These are phyloP conservation scores for Hypselothyrea guttata DNA, from an alignment of 2,888 invertebrate species.

Conservation along the genomic window DNA sequence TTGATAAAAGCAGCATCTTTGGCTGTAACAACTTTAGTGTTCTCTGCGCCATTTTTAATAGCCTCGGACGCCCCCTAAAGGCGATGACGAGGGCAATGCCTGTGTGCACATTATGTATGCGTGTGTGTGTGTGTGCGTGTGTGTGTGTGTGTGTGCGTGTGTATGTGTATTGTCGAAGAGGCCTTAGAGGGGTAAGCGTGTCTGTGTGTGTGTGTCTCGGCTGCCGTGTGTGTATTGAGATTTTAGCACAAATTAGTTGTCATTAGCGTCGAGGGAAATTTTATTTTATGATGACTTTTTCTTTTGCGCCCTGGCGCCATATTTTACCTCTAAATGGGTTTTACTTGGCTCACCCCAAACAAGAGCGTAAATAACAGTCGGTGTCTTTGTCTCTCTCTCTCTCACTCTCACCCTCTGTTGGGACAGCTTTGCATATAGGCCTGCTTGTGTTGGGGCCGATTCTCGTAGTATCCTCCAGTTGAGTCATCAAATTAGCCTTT, in stretches of 20 bases:
- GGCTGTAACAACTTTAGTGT: slow-evolving; percentile 70
- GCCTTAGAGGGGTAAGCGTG: too few relatives aligned
- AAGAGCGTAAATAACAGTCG: neutral
- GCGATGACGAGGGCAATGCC: slow-evolving; percentile 53
- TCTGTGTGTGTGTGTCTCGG: slow-evolving; percentile 17
- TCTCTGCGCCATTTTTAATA: slow-evolving; percentile 72
- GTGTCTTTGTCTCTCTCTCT: neutral
- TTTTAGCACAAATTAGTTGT: slow-evolving; percentile 75
- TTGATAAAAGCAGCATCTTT: slow-evolving; percentile 50
- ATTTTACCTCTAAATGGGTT: slow-evolving; percentile 46
- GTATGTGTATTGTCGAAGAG: too few relatives aligned
- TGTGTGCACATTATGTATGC: slow-evolving; percentile 38
- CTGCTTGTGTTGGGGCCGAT: slow-evolving; percentile 26
- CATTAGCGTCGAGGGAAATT: slow-evolving; percentile 77
- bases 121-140: slow-evolving; percentile 3
- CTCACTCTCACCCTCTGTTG: slow-evolving; percentile 6
- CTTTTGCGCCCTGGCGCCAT: slow-evolving; percentile 35
- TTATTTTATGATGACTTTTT: slow-evolving; percentile 72
- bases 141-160: slow-evolving; percentile 11
- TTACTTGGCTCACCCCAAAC: slow-evolving; percentile 7
- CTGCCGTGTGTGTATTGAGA: slow-evolving; percentile 61
- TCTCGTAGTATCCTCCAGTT: slow-evolving; percentile 13
- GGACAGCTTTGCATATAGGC: slow-evolving; percentile 38
- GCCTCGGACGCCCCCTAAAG: slow-evolving; percentile 66
- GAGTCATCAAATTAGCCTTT: slow-evolving; percentile 41